Base-by-base conservation (phyloP, 2,888 invertebrate species). In the Orthonevra nobilis region DNA sequence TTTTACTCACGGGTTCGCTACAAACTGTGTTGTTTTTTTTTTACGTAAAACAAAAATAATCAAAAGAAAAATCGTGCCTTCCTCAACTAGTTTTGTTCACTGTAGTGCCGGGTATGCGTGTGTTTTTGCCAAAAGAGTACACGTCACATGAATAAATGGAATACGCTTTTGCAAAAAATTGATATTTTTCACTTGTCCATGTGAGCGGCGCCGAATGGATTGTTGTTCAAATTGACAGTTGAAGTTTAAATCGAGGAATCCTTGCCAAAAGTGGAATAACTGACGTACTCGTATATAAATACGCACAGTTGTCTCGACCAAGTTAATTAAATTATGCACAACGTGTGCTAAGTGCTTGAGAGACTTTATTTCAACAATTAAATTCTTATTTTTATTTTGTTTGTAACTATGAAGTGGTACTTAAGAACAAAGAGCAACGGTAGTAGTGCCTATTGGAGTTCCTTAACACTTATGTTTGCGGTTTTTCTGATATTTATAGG, bases 321-420 rank as follows among this genome's bases (percentile, higher is more conserved):
- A 63, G 26, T 48, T 58, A 28, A 44, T 36, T 60, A 72, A 34
- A 72, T 38, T 77, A 77, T 79, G 72, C 60, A 61, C 66, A 46
- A 42, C 48, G 52, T 66, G 72, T 79, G 48, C 66, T 60, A 46
- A n/a, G 72, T 66, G 66, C 60, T 64, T 56, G 54, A 30, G 54
- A 54, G 2, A 17, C 32, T 19, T 10, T 10, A 28, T 15, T 15
- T 34, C 17, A 48, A 32, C 12, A 38, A 50, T 17, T 40, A 10
- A 12, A 14, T 48, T 48, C 17, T 28, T 26, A 3, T 9, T 10
- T 38, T 14, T 14, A 15, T n/a, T 40, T 20, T 23, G 23, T 42
- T 61, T 70, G 46, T 46, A 48, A 72, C 46, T 26, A 79, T 79
- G 77, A 72, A 79, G 72, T 73, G 72, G 66, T 58, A 48, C 42